A percentile compares a stretch with the other conserved stretches of the same genome.
phyloP scores from a whole-genome alignment of 2,888 invertebrate genomes.

The Gymnoscelis rufifasciata region DNA sequence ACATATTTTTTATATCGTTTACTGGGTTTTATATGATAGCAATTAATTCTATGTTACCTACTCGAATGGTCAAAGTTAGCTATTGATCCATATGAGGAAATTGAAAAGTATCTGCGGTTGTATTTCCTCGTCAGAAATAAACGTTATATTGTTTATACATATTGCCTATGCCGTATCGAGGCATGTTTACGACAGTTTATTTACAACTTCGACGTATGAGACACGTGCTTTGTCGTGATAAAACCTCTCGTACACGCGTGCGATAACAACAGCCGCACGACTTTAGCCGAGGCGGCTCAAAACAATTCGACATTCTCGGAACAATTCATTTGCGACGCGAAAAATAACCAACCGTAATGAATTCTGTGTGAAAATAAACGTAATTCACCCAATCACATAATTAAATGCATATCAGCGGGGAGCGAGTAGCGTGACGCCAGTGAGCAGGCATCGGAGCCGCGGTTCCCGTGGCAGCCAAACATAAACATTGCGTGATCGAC shows the following conservation, averaged over 20 bases:
- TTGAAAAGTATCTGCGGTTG: slow-evolving; percentile 8
- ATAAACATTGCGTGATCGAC: slow-evolving; percentile 74
- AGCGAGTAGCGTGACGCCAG: slow-evolving; percentile 46
- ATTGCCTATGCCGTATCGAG: slow-evolving; percentile 15
- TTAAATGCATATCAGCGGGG: slow-evolving; percentile 42
- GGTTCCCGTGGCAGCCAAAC: slow-evolving; percentile 72
- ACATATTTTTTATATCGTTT: not conserved
- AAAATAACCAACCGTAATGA: not conserved
- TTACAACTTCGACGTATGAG: slow-evolving; percentile 45
- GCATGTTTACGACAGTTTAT: slow-evolving; percentile 42
- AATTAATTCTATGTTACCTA: too few relatives aligned
- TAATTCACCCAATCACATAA: slow-evolving; percentile 31
- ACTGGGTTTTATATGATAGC: too few relatives aligned
- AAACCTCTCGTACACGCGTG: slow-evolving; percentile 34
- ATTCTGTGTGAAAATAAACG: slow-evolving; percentile 21
- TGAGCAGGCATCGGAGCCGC: slow-evolving; percentile 35
- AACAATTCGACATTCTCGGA: slow-evolving; percentile 25
- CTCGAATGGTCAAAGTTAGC: too few relatives aligned
- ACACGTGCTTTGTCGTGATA: slow-evolving; percentile 44
- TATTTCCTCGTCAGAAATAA: slow-evolving; percentile 17
- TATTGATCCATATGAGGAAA: slow-evolving; percentile 17
- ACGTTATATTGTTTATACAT: slow-evolving; percentile 6
- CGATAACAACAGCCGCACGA: slow-evolving; percentile 39
- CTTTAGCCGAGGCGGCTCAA: slow-evolving; percentile 19
- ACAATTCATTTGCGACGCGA: slow-evolving; percentile 6